Percentiles rank a stretch among this genome's conserved stretches.
These are phyloP conservation scores for Athetis lepigone DNA, from an alignment of 2,888 invertebrate species.

Conservation along the genomic window DNA sequence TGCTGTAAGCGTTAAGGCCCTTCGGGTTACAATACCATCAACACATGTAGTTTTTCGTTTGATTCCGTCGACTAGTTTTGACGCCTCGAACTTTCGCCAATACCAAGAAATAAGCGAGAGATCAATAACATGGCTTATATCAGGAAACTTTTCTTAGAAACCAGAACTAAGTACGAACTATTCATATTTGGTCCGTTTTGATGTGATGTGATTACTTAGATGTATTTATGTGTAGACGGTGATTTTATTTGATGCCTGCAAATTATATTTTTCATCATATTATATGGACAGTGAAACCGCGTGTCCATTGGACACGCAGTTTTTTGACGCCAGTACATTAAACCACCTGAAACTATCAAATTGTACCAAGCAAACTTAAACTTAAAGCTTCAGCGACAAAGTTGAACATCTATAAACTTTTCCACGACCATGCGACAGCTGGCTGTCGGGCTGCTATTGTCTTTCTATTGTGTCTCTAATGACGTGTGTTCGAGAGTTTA, in stretches of 20 bases:
- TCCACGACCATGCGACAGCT: too few species aligned
- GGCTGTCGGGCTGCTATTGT: too few species aligned
- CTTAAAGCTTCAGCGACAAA: too few species aligned
- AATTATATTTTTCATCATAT: neutral
- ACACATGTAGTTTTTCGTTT: slow-evolving; percentile 29
- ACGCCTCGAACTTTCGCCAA: slow-evolving; percentile 38
- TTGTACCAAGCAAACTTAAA: too few species aligned
- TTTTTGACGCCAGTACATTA: too few species aligned
- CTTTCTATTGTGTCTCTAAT: too few species aligned
- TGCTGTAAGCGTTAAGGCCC: too few species aligned
- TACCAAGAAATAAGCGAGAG: slow-evolving; percentile 57
- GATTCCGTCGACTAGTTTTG: slow-evolving; percentile 26
- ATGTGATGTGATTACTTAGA: slow-evolving; percentile 15
- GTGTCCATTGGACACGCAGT: too few species aligned
- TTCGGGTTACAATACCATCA: neutral
- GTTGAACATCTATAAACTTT: too few species aligned
- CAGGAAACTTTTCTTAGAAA: slow-evolving; percentile 64
- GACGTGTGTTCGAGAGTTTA: too few species aligned
- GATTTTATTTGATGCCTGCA: neutral
- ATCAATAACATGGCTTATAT: slow-evolving; percentile 69
- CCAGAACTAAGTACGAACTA: slow-evolving; percentile 31
- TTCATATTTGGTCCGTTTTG: slow-evolving; percentile 24
- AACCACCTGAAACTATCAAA: too few species aligned
- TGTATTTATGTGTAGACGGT: slow-evolving; percentile 2
- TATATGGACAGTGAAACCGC: too few species aligned